Base-by-base conservation (phyloP, 2,113 vertebrate species). In the Suricata suricatta region DNA sequence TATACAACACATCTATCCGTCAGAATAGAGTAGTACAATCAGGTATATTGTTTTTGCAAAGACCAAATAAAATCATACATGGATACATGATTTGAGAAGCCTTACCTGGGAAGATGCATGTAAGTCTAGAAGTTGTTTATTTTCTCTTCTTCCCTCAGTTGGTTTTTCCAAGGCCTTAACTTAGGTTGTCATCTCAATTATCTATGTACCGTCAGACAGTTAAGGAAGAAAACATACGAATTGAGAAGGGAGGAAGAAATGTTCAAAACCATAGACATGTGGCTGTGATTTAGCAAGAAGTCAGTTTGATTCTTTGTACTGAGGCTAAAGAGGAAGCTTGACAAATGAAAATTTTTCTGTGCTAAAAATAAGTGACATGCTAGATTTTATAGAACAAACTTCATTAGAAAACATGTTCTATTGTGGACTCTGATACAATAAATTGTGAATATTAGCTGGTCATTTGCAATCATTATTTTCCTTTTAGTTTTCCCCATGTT, bases 11-110 rank as follows among this genome's bases (percentile, higher is more conserved):
- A 94, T 69, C 17, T 96, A 94, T 97, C 95, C 94, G 79, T 44
- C 85, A 90, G 33, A 91, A 60, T 29, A 97, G 50, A 74, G 1
- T 41, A 94, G 27, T 44, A 71, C 69, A 50, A 97, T 54, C 66
- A 97, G 33, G 77, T 84, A 16, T 64, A 83, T 50, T 92, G 7
- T 98, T 86, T 98, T 93, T 94, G 27, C 38, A 96, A 92, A 90
- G 33, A 35, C 17, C 89, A 76, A 95, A 83, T 92, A 90, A 90
- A 81, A 85, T 95, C 21, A 86, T 68, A 66, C 79, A 66, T 50
- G 76, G 35, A 88, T 57, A 60, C 6, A 82, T 27, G 52, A 77
- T 90, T 84, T 79, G 16, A 92, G 38, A 94, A 96, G 44, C 16
- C 76, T 93, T 97, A 92, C 68, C 41, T 92, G 41, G 27, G 68